A percentile compares a stretch with the other conserved stretches of the same genome.
phyloP scores from a whole-genome alignment of 1,140 invertebrate genomes.

The Bombyx mandarina region DNA sequence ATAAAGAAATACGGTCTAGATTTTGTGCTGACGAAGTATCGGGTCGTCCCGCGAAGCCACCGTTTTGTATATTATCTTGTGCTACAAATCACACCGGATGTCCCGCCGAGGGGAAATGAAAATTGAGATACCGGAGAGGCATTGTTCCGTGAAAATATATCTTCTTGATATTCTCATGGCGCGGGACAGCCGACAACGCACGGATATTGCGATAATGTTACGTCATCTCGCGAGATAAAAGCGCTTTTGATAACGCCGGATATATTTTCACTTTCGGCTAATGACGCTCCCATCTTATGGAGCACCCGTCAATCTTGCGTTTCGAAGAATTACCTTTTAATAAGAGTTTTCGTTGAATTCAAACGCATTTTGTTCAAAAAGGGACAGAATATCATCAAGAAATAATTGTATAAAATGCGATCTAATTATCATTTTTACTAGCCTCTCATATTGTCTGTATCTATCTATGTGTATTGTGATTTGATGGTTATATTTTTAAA shows the following conservation, averaged over 20 bases:
- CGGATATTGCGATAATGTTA: slow-evolving; percentile 56
- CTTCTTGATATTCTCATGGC: slow-evolving; percentile 58
- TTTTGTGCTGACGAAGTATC: slow-evolving; percentile 43
- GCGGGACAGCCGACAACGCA: slow-evolving; percentile 41
- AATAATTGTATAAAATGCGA: too few relatives aligned
- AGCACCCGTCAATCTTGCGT: too few relatives aligned
- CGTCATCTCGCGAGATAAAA: slow-evolving; percentile 42
- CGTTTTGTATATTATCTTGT: slow-evolving; percentile 62
- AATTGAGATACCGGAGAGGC: slow-evolving; percentile 61
- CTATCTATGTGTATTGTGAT: too few relatives aligned
- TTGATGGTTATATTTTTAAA: too few relatives aligned
- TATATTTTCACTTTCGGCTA: slow-evolving; percentile 39
- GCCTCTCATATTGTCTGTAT: too few relatives aligned
- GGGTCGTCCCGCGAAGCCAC: slow-evolving; percentile 42
- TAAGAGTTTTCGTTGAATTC: too few relatives aligned
- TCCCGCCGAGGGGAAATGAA: slow-evolving; percentile 59
- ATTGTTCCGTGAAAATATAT: slow-evolving; percentile 66
- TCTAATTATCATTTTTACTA: neutral
- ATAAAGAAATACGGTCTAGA: slow-evolving; percentile 39
- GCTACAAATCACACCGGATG: slow-evolving; percentile 63
- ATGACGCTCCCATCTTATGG: too few relatives aligned
- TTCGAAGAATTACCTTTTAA: too few relatives aligned
- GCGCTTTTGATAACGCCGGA: slow-evolving; percentile 37
- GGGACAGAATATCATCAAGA: too few relatives aligned
- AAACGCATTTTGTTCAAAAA: too few relatives aligned